These are phyloP conservation scores for Verasper variegatus DNA, from an alignment of 2,113 vertebrate genomes.

Conservation along the genomic window DNA sequence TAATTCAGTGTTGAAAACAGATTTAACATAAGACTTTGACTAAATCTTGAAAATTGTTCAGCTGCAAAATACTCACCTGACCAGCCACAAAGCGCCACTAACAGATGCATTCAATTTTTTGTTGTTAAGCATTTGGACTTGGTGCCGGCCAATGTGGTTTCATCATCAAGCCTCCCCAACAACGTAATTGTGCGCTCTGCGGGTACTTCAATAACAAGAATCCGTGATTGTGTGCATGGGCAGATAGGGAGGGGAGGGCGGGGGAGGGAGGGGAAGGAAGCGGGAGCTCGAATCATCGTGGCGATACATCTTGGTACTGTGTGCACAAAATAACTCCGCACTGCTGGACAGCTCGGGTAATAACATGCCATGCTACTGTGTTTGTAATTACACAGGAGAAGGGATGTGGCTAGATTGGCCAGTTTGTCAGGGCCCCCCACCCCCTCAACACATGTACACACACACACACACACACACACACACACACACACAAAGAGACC, in stretches of 20 bases:
- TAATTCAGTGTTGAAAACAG: too few relatives aligned
- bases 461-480: background rate
- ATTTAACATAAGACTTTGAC: too few relatives aligned
- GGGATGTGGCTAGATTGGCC: slow-evolving; percentile 56
- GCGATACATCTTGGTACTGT: slow-evolving; percentile 58
- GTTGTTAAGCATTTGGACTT: slow-evolving; percentile 50
- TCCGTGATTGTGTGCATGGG: slow-evolving; percentile 45
- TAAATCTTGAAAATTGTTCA: too few relatives aligned
- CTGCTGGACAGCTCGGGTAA: slow-evolving; percentile 66
- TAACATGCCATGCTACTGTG: slow-evolving; percentile 63
- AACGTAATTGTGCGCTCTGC: slow-evolving; percentile 63
- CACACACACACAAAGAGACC: slow-evolving; percentile 1
- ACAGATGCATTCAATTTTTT: slow-evolving; percentile 65
- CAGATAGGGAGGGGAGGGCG: background rate
- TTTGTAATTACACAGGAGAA: slow-evolving; percentile 65
- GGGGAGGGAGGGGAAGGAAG: background rate
- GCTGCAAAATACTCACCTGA: too few relatives aligned
- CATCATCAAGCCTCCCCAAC: slow-evolving; percentile 49
- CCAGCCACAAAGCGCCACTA: background rate
- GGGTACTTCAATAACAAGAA: slow-evolving; percentile 63
- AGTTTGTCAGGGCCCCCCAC: slow-evolving; percentile 48
- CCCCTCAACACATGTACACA: slow-evolving; percentile 1
- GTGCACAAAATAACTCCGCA: slow-evolving; percentile 69
- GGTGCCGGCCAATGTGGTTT: slow-evolving; percentile 26
- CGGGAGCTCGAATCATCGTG: slow-evolving; percentile 49